Conservation (phyloP, 2,888 invertebrate species). For the Hyles lineata region DNA sequence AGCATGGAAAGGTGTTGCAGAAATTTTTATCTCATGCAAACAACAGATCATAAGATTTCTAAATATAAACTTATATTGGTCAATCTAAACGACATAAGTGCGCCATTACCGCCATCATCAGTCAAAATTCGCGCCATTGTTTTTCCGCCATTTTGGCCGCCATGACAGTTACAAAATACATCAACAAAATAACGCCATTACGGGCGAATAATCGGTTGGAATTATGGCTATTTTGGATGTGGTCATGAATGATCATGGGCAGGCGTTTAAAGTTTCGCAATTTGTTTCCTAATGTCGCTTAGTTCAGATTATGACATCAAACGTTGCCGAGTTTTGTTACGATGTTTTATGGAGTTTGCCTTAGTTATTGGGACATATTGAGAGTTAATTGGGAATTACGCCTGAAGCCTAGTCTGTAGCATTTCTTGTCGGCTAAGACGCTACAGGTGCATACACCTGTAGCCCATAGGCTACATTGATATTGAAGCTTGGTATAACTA, state of each 20-base stretch:
- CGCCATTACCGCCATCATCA: conserved; percentile 8
- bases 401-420: no score
- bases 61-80: no score
- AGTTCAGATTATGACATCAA: not conserved
- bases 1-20: no score
- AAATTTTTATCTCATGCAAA: no score
- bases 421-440: no score
- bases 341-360: not conserved
- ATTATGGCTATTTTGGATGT: conserved; percentile 21
- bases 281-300: not conserved
- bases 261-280: conserved; percentile 9
- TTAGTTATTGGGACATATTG: not conserved
- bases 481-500: no score
- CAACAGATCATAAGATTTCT: no score
- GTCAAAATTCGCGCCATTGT: conserved; percentile 8
- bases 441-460: no score
- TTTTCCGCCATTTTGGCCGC: conserved; percentile 7
- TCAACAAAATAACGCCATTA: conserved; percentile 1
- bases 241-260: conserved; percentile 19
- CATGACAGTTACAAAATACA: conserved; percentile 3
- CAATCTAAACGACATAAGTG: conserved; percentile 6
- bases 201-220: not conserved
- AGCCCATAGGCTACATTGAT: no score
- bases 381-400: no score
- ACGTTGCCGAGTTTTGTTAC: not conserved